phyloP scores from a whole-genome alignment of 1,140 invertebrate species.

The Cotesia typhae region DNA sequence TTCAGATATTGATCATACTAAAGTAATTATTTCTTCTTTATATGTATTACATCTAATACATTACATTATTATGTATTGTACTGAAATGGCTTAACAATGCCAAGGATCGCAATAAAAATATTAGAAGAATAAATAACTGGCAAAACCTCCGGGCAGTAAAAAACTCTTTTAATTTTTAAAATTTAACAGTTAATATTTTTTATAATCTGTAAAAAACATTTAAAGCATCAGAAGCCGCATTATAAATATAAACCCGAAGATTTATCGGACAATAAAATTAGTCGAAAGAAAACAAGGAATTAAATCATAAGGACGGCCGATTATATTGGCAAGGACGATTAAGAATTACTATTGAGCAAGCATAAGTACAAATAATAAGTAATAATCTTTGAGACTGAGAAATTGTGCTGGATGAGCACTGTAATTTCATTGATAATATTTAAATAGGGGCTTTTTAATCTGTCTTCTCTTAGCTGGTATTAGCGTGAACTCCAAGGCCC shows the following conservation, averaged over 20 bases:
- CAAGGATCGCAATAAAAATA: no score
- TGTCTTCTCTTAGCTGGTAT: constrained; percentile 53
- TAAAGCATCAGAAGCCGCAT: no score
- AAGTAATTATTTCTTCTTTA: constrained; percentile 21
- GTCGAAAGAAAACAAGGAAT: constrained; percentile 45
- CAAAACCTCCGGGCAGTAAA: no score
- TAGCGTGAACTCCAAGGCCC: constrained; percentile 42
- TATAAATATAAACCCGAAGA: no score
- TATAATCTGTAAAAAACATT: not conserved
- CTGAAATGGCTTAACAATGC: no score
- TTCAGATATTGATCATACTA: constrained; percentile 46
- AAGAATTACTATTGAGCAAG: constrained; percentile 50
- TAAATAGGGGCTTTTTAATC: constrained; percentile 62
- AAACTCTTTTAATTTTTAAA: no score
- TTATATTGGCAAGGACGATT: constrained; percentile 61
- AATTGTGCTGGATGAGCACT: constrained; percentile 44
- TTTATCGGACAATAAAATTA: not conserved
- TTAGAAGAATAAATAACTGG: no score
- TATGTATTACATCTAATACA: not conserved
- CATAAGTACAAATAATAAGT: constrained; percentile 17
- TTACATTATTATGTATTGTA: no score
- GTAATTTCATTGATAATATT: constrained; percentile 65
- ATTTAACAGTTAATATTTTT: not conserved
- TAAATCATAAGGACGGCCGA: constrained; percentile 60
- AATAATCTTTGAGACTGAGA: constrained; percentile 42